phyloP scores from a whole-genome alignment of 2,888 invertebrate genomes.

The Dendrolimus pini region DNA sequence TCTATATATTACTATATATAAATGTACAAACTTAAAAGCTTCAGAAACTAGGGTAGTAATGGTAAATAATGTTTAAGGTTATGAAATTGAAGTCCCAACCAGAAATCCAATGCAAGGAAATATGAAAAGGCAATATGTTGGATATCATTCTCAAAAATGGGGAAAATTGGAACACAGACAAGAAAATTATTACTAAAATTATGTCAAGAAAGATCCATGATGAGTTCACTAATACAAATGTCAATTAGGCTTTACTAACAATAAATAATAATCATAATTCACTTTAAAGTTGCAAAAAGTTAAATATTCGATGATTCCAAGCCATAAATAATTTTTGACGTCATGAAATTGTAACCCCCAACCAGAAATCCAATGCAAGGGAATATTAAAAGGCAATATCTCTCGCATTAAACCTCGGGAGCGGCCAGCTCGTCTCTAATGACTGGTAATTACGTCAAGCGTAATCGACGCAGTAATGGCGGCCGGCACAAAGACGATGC shows the following conservation, averaged over 20 bases:
- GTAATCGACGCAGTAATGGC: slow-evolving; percentile 65
- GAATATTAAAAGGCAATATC: slow-evolving; percentile 20
- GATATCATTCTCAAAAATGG: too few species aligned
- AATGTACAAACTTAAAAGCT: too few species aligned
- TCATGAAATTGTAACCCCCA: not conserved
- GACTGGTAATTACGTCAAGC: slow-evolving; percentile 63
- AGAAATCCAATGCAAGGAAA: slow-evolving; percentile 3
- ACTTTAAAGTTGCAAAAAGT: too few species aligned
- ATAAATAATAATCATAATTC: too few species aligned
- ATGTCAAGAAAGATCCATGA: too few species aligned
- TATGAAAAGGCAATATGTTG: slow-evolving; percentile 18
- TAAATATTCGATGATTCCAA: too few species aligned
- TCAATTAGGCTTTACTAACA: too few species aligned
- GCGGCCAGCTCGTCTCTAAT: slow-evolving; percentile 52
- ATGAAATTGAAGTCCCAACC: not conserved
- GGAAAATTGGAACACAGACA: too few species aligned
- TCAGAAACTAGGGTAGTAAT: too few species aligned
- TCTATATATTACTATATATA: too few species aligned
- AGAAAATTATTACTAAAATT: too few species aligned
- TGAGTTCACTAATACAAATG: too few species aligned
- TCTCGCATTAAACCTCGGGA: slow-evolving; percentile 25
- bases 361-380: slow-evolving; percentile 2
- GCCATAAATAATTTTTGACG: not conserved
- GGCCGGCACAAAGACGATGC: slow-evolving; percentile 53
- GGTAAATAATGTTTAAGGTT: not conserved